Base-by-base conservation (phyloP, 2,113 vertebrate species). In the Glareola pratincola region DNA sequence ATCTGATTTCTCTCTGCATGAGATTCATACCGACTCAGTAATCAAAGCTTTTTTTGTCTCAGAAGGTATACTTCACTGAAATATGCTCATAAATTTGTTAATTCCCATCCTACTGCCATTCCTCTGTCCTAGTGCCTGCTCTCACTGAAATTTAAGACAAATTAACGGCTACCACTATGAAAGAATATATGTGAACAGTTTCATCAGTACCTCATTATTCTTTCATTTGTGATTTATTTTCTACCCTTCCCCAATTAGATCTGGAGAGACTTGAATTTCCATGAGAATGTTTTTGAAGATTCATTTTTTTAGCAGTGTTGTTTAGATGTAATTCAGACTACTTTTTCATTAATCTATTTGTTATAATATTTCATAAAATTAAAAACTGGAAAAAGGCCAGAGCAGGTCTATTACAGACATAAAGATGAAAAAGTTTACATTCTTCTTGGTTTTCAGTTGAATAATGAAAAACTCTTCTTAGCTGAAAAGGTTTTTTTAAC, bases 31-130 rank as follows among this genome's bases (percentile, higher is more conserved):
- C 80, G 88, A 76, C 39, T n/a, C 57, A 66, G 62, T 83, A 96
- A 97, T 94, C 87, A 95, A 79, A 89, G 80, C n/a, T 41, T 68
- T 87, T 60, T 86, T 91, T 79, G 73, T 92, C 74, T 95, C 83
- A 85, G 88, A 96, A 88, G 72, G 32, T 88, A 14, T 66, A 54
- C 56, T 92, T 94, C 78, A 73, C 68, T 64, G 36, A 56, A 10
- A 86, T 69, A 50, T 18, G 12, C 64, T 95, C 62, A 39, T 67
- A 60, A 69, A 74, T 78, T 36, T 6, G 1, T 83, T 95, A 39
- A 80, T 86, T 91, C 72, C 34, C 36, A 74, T 94, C 80, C 60
- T 78, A 29, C 30, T 74, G 47, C 48, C 37, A 4, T 63, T 88
- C 39, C 62, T 41, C 50, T 92, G 64, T 74, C 69, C 39, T 80